Conservation (phyloP, 2,113 vertebrate species). For the Chlamydotis undulata region DNA sequence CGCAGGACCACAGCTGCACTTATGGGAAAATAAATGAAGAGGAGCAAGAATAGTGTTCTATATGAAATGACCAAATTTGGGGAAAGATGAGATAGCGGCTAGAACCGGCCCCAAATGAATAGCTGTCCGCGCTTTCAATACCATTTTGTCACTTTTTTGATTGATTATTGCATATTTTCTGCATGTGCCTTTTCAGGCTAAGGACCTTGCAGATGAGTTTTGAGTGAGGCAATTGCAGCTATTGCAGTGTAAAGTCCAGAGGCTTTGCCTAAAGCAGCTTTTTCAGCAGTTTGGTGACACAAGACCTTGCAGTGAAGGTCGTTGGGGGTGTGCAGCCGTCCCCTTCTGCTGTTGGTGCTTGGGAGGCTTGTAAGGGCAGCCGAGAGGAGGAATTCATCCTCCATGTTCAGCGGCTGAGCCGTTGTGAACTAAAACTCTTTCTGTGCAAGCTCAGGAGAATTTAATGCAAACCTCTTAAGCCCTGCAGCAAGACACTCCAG, state of each 20-base stretch:
- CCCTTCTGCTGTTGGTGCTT: not conserved
- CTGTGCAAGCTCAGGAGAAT: conserved; percentile 29
- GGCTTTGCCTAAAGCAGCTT: not conserved
- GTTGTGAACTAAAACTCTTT: not conserved
- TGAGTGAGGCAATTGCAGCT: not conserved
- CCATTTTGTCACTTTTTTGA: conserved; percentile 19
- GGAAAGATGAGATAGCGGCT: not conserved
- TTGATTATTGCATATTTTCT: conserved; percentile 37
- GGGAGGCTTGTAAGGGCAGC: not conserved
- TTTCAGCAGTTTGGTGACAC: not conserved
- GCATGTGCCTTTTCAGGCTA: not conserved
- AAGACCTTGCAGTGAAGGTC: not conserved
- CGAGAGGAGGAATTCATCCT: not conserved
- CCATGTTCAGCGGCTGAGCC: not conserved
- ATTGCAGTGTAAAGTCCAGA: not conserved
- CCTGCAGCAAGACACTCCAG: conserved; percentile 59
- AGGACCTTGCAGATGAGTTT: conserved; percentile 8
- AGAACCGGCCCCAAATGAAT: not conserved
- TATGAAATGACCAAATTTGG: conserved; percentile 22
- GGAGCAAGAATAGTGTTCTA: conserved; percentile 5
- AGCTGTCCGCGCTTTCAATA: not conserved
- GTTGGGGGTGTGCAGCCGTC: not conserved
- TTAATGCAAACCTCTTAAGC: conserved; percentile 51
- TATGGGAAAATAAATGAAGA: conserved; percentile 27
- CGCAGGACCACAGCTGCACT: conserved; percentile 22